Percentiles rank a stretch among this genome's conserved stretches.
Conservation (phyloP, 1,140 invertebrate species). For the Drosophila burlai region DNA sequence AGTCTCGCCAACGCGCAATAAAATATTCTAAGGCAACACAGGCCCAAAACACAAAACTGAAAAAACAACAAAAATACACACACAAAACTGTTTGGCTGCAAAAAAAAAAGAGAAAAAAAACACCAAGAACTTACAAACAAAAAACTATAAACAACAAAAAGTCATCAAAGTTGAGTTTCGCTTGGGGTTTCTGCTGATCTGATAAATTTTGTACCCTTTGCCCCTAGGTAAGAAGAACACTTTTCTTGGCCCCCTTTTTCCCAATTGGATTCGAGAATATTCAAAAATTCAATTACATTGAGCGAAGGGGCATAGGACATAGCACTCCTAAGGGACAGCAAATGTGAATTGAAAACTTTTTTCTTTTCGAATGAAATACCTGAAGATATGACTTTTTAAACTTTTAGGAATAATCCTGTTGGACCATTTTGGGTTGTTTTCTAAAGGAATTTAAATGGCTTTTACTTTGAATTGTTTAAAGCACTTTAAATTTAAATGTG, state of each 20-base stretch:
- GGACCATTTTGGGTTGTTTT: neutral
- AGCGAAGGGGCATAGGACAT: neutral
- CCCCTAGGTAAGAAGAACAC: slow-evolving; percentile 27
- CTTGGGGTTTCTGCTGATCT: slow-evolving; percentile 41
- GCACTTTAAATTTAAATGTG: too few relatives aligned
- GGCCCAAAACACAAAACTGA: slow-evolving; percentile 51
- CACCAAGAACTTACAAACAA: slow-evolving; percentile 41
- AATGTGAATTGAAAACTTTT: slow-evolving; percentile 51
- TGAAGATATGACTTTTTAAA: slow-evolving; percentile 28
- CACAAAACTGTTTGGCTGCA: slow-evolving; percentile 21
- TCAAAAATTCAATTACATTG: slow-evolving; percentile 46
- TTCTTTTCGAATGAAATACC: slow-evolving; percentile 11
- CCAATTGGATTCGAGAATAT: slow-evolving; percentile 52
- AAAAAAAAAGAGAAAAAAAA: slow-evolving; percentile 2
- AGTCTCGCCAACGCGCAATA: slow-evolving; percentile 74
- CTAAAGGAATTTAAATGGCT: neutral
- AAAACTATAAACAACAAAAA: slow-evolving; percentile 66
- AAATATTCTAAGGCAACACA: slow-evolving; percentile 68
- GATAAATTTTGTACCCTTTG: slow-evolving; percentile 63
- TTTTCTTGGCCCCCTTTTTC: slow-evolving; percentile 27
- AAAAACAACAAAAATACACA: slow-evolving; percentile 5
- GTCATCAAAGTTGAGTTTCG: slow-evolving; percentile 59
- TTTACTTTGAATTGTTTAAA: neutral
- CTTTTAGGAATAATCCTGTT: slow-evolving; percentile 15
- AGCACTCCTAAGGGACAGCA: slow-evolving; percentile 7